Evolutionary conservation across 2,888 invertebrate genomes (phyloP), one percentile per base, ranked within the genome.

Genomic region (Caprella mutica): DNA sequence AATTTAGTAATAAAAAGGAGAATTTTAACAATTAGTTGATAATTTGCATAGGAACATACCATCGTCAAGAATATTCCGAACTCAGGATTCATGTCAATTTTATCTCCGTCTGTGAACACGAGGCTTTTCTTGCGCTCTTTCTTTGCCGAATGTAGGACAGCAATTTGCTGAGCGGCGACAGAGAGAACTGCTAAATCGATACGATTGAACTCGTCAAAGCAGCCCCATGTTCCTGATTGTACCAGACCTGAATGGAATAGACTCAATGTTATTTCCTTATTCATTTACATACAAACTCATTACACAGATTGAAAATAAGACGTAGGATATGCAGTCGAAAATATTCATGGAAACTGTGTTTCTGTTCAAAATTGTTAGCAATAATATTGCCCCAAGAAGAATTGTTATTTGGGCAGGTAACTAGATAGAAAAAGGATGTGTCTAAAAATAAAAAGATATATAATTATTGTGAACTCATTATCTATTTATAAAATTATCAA

Each of bases 31-130:
- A 43, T 17, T 17, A 43, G 19, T 21, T 5, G 17, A 43, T n/a
- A 17, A 53, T 43, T 26, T 42, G 29, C 40, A 56, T 38, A 56
- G 21, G 17, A 19, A 54, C 43, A 70, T 73, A 90, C 92, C 94
- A 96, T 94, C 33, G 96, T 96, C 63, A 96, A 86, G 71, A 96
- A 96, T 68, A 96, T 92, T 35, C 96, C 96, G 74, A 94, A 91
- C 73, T 96, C 94, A 0, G 86, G 85, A 73, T 91, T 93, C 84
- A 96, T 83, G 59, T 88, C 86, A 5, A 94, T 86, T 53, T 79
- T 77, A 71, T 96, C 94, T 0, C 96, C 96, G 70, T 96, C 96
- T 0, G 93, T 94, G 72, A 96, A 96, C 24, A 87, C 75, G 71
- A 96, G 96, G 19, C 79, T 78, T 71, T 88, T 91, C 71, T 85